Percentiles rank a stretch among this genome's conserved stretches.
These are phyloP conservation scores for Pithys albifrons DNA, from an alignment of 2,113 vertebrate species.

Conservation along the genomic window DNA sequence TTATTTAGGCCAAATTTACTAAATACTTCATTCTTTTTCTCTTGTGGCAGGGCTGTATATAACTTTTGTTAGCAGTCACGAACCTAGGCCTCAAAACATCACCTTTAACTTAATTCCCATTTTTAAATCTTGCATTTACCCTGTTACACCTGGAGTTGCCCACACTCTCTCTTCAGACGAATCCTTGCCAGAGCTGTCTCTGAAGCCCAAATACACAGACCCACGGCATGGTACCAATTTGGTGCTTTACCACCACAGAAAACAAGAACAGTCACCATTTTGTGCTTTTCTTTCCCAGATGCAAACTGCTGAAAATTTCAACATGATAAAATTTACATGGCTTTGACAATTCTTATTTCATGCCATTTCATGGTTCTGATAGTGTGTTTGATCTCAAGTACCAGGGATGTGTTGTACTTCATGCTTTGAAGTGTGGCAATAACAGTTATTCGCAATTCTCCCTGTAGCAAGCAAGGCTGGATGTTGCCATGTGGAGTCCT, in stretches of 20 bases:
- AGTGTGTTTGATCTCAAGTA: not conserved
- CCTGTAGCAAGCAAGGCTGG: not conserved
- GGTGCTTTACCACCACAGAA: not conserved
- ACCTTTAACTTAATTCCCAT: not conserved
- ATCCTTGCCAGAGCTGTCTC: not conserved
- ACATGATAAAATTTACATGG: not conserved
- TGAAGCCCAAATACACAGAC: not conserved
- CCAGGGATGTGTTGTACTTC: not conserved
- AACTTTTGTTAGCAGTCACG: not conserved
- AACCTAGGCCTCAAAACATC: not conserved
- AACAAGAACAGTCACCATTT: not conserved
- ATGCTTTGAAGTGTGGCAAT: not conserved
- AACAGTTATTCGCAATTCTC: not conserved
- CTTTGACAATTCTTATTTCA: not conserved
- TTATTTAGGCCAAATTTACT: not conserved
- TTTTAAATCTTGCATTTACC: not conserved
- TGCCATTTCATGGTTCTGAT: not conserved
- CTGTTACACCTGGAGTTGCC: not conserved
- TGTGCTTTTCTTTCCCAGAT: not conserved
- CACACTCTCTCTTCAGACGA: not conserved
- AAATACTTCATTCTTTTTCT: not conserved
- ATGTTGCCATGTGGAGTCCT: not conserved
- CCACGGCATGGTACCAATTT: not conserved
- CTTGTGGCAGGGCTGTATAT: accelerated
- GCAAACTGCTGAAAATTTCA: not conserved